These are phyloP conservation scores for Tetramorium simillimum DNA, from an alignment of 1,140 invertebrate species.

Conservation along the genomic window DNA sequence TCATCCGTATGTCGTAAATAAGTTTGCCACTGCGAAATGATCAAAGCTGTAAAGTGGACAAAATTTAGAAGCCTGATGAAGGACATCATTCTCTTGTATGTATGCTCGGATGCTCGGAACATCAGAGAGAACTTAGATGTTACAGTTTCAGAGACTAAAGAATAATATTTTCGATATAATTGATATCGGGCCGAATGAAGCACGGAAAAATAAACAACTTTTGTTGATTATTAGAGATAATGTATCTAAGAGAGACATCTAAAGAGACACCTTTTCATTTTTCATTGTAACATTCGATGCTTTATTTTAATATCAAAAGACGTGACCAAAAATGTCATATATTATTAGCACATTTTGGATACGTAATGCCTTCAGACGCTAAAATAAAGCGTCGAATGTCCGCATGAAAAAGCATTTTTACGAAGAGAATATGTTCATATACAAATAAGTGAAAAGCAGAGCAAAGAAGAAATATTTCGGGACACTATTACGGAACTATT, in stretches of 20 bases:
- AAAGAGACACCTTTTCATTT: too few relatives aligned
- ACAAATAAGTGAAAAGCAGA: background rate
- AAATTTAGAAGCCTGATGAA: constrained; percentile 18
- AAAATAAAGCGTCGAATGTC: too few relatives aligned
- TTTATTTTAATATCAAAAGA: too few relatives aligned
- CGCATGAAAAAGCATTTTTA: too few relatives aligned
- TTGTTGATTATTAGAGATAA: background rate
- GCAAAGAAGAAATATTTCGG: background rate
- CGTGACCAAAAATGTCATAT: too few relatives aligned
- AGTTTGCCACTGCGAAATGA: background rate
- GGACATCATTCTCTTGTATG: background rate
- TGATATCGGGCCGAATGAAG: background rate
- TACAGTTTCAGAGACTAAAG: background rate
- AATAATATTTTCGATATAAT: background rate
- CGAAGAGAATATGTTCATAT: background rate
- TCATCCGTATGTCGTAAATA: background rate
- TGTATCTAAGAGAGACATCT: background rate
- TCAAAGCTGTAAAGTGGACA: background rate
- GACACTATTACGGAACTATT: background rate
- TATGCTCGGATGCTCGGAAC: background rate
- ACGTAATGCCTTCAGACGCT: too few relatives aligned
- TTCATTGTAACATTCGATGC: too few relatives aligned
- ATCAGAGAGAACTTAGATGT: background rate
- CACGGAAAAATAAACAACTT: background rate
- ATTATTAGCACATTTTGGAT: too few relatives aligned